Base-by-base conservation (phyloP, 2,888 invertebrate genomes). In the Antheraea yamamai region DNA sequence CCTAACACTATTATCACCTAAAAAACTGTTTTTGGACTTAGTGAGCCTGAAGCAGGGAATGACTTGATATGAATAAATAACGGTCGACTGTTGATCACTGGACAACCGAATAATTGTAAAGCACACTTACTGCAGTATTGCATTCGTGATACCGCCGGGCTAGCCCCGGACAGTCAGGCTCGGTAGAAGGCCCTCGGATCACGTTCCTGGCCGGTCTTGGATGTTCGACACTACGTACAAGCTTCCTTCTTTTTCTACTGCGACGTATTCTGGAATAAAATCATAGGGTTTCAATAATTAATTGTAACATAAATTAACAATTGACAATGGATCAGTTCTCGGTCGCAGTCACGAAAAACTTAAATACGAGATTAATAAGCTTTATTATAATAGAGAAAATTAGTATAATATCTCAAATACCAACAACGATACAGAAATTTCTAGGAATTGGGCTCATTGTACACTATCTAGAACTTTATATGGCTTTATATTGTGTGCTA, bases 81-180 rank as follows among this genome's bases (percentile, higher is more conserved):
- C 7, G 2, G 35, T 4, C 4, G 35, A 39, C 4, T 39, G 35
- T 39, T 7, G 35, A 39, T 7, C 7, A 39, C 35, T 39, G 35
- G 35, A 39, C 2, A 39, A 39, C 35, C 18, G 61, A 10, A 23
- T 61, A 58, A n/a, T n/a, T n/a, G 10, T 58, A n/a, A 70, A 70
- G 51, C 66, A 73, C 73, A 86, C 92, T 95, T 91, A 97, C 98
- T 95, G 96, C 96, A 80, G 96, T 96, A 89, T 97, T 98, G 90
- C 98, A 98, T 85, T 97, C 96, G 85, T 97, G 97, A 91, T 97
- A 97, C 76, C 97, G 95, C 85, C 97, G 96, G 83, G 96, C 96
- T 26, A 97, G 95, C 30, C 98, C 98, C 68, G 96, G 96, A 87
- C 98, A 98, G 82, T 97, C 91, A 0, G 91, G 91, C 4, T 87